These are phyloP conservation scores for Chrysochloris asiatica DNA, from an alignment of 2,113 vertebrate genomes.

Conservation along the genomic window DNA sequence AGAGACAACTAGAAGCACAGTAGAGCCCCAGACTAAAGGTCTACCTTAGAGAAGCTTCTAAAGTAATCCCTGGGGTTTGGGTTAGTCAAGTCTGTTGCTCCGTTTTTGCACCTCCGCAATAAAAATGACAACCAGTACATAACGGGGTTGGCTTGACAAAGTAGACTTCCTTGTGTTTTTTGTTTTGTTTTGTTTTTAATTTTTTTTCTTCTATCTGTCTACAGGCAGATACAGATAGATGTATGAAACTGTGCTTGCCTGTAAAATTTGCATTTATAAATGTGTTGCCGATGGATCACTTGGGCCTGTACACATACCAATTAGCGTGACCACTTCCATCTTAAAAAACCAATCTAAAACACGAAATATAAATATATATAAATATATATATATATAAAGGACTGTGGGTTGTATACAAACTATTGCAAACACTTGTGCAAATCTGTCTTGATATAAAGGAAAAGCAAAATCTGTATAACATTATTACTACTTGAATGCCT, in stretches of 20 bases:
- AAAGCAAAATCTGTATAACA: constrained; percentile 97
- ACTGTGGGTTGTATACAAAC: constrained; percentile 85
- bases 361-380: constrained; percentile 81
- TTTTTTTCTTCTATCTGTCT: constrained; percentile 83
- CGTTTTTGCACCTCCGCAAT: constrained; percentile 86
- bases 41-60: constrained; percentile 68
- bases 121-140: constrained; percentile 89
- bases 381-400: constrained; percentile 86
- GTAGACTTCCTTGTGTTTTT: constrained; percentile 88
- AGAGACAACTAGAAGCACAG: constrained; percentile 82
- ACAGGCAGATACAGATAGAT: constrained; percentile 85
- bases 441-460: constrained; percentile 90
- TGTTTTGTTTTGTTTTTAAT: constrained; percentile 68
- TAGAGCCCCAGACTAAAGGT: constrained; percentile 67
- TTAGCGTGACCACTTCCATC: constrained; percentile 91
- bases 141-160: constrained; percentile 88
- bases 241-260: constrained; percentile 91
- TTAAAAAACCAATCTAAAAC: constrained; percentile 83
- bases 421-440: constrained; percentile 86
- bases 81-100: constrained; percentile 80
- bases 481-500: constrained; percentile 99
- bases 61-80: constrained; percentile 75
- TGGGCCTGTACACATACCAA: constrained; percentile 88
- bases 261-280: constrained; percentile 93
- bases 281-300: constrained; percentile 91